These are phyloP conservation scores for Mercenaria mercenaria DNA, from an alignment of 1,140 invertebrate species.

Conservation along the genomic window DNA sequence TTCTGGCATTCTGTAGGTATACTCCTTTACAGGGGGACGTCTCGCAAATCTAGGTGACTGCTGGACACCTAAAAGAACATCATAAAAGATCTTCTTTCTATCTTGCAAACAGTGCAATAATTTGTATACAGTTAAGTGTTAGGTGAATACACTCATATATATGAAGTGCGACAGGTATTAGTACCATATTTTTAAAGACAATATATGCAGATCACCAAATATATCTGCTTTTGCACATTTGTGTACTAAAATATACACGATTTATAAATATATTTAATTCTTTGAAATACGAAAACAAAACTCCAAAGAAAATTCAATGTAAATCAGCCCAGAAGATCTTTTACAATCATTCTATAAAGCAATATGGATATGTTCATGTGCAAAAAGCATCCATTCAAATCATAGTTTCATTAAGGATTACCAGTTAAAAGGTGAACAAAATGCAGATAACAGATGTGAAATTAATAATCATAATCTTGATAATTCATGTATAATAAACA, in stretches of 20 bases:
- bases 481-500: too few species aligned
- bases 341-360: background rate
- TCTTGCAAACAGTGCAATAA: background rate
- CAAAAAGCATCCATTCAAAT: background rate
- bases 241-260: too few species aligned
- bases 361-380: background rate
- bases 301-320: background rate
- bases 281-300: too few species aligned
- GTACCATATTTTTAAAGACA: background rate
- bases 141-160: background rate
- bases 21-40: slow-evolving; percentile 21
- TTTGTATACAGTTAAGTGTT: background rate
- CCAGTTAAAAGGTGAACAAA: too few species aligned
- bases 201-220: background rate
- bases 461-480: too few species aligned
- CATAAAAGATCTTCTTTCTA: slow-evolving; percentile 36
- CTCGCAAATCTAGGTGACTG: background rate
- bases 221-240: background rate
- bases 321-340: background rate
- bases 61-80: slow-evolving; percentile 19
- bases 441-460: too few species aligned
- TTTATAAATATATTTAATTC: too few species aligned
- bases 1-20: slow-evolving; percentile 60
- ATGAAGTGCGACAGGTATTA: background rate
- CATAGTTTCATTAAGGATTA: too few species aligned